A percentile compares a stretch with the other conserved stretches of the same genome.
phyloP scores from a whole-genome alignment of 2,888 invertebrate genomes.

The Tetramorium bicarinatum region DNA sequence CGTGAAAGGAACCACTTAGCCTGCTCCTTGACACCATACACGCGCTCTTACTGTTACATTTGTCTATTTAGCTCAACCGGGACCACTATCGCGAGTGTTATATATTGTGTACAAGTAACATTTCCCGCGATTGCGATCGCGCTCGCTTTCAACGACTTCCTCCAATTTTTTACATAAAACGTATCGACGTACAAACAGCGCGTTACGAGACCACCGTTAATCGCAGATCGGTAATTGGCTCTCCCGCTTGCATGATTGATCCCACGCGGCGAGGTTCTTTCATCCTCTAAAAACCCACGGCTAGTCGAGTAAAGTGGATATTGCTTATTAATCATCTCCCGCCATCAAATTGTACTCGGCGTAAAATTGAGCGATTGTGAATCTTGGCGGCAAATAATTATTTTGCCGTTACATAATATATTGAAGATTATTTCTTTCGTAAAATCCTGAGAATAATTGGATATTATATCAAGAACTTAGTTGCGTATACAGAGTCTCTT shows the following conservation, averaged over 20 bases:
- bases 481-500: not conserved
- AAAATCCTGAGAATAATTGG: not conserved
- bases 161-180: slow-evolving; percentile 13
- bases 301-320: slow-evolving; percentile 33
- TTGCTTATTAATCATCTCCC: slow-evolving; percentile 48
- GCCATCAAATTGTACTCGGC: slow-evolving; percentile 39
- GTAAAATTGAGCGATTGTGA: slow-evolving; percentile 41
- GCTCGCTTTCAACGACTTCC: slow-evolving; percentile 29
- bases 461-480: not conserved
- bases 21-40: not conserved
- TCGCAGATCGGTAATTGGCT: slow-evolving; percentile 52
- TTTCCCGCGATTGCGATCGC: not conserved
- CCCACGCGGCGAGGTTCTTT: slow-evolving; percentile 44
- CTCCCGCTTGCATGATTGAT: slow-evolving; percentile 51
- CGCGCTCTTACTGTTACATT: slow-evolving; percentile 34
- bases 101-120: not conserved
- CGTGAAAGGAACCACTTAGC: slow-evolving; percentile 65
- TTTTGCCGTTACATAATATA: slow-evolving; percentile 24
- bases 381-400: slow-evolving; percentile 40
- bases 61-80: slow-evolving; percentile 11
- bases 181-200: not conserved
- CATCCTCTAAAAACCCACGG: slow-evolving; percentile 41
- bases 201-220: slow-evolving; percentile 46
- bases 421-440: slow-evolving; percentile 10
- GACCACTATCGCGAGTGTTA: not conserved